Evolutionary conservation across 92 coral and sea anemone genomes (phyloP).

Genomic region (Pocillopora grandis): DNA sequence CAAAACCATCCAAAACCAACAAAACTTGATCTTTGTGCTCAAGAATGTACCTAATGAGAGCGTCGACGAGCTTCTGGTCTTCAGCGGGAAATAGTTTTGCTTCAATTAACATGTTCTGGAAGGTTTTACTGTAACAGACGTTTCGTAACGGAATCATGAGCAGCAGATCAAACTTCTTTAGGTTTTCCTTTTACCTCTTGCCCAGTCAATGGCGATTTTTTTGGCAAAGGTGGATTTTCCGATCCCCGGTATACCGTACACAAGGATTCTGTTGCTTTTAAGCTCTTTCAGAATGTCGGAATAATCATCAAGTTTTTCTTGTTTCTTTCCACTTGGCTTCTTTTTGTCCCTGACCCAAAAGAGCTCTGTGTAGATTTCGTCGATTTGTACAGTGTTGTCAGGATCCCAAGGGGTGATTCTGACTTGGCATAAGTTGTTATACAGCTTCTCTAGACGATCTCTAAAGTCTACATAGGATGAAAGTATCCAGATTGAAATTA

Average conservation of each 20-base stretch:
- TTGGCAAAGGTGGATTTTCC: conserved; percentile 19
- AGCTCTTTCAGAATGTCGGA: background rate
- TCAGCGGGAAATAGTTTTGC: conserved; percentile 16
- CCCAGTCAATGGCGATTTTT: conserved; percentile 35
- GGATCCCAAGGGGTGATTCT: conserved; percentile 4
- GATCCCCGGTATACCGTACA: conserved; percentile 24
- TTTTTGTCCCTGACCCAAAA: conserved; percentile 7
- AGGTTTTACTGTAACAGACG: background rate
- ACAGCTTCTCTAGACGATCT: background rate
- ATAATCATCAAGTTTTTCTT: conserved; percentile 1
- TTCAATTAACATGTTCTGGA: background rate
- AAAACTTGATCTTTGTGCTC: conserved; percentile 12
- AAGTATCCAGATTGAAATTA: background rate
- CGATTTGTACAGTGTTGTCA: conserved; percentile 8
- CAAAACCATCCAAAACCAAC: conserved; percentile 29
- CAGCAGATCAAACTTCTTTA: conserved; percentile 21
- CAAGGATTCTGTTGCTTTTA: conserved; percentile 16
- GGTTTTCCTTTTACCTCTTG: conserved; percentile 14
- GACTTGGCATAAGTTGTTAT: conserved; percentile 6
- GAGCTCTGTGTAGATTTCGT: background rate
- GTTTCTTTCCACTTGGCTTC: background rate
- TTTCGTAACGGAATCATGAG: conserved; percentile 19
- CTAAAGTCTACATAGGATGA: background rate
- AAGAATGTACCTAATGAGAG: conserved; percentile 1
- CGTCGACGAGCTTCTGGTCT: background rate